Evolutionary conservation across 2,797 vertebrate species (phyloP).

Genomic region (Brachyrhaphis roseni): DNA sequence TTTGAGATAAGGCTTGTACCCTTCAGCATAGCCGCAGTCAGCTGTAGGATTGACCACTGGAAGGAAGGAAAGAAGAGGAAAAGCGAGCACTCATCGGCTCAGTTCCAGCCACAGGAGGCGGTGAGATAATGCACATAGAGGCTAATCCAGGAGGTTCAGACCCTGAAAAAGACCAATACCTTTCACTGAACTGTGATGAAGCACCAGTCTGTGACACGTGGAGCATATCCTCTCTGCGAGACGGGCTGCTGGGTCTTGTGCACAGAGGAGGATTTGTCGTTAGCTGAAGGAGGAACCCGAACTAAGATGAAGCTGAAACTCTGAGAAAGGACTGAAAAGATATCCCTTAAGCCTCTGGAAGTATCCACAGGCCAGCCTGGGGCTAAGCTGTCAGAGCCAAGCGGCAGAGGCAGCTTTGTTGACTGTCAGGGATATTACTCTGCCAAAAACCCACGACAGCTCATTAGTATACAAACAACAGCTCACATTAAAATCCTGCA

Average conservation of each 20-base stretch:
- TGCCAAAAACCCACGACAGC: conserved; percentile 22
- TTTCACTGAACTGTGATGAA: conserved; percentile 28
- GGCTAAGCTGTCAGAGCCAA: conserved; percentile 53
- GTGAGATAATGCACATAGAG: conserved; percentile 21
- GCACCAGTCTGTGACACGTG: conserved; percentile 21
- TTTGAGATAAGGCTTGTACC: conserved; percentile 32
- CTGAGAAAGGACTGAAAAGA: conserved; percentile 31
- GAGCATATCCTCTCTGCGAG: conserved; percentile 21
- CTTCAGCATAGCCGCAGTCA: conserved; percentile 27
- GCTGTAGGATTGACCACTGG: conserved; percentile 29
- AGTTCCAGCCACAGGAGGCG: conserved; percentile 23
- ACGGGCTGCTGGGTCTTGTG: conserved; percentile 20
- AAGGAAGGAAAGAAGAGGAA: conserved; percentile 17
- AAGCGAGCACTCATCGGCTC: conserved; percentile 31
- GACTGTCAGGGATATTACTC: neutral
- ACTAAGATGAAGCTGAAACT: conserved; percentile 32
- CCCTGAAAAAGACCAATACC: conserved; percentile 23
- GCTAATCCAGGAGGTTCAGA: conserved; percentile 51
- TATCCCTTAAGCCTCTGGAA: conserved; percentile 42
- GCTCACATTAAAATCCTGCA: conserved; percentile 30
- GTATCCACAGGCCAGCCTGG: conserved; percentile 37
- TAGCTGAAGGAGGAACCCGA: conserved; percentile 45
- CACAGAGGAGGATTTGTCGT: conserved; percentile 37
- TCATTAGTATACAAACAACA: conserved; percentile 25
- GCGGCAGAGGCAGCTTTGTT: conserved; percentile 34